Base-by-base conservation (phyloP, 1,140 invertebrate species). In the Streblospio benedicti region DNA sequence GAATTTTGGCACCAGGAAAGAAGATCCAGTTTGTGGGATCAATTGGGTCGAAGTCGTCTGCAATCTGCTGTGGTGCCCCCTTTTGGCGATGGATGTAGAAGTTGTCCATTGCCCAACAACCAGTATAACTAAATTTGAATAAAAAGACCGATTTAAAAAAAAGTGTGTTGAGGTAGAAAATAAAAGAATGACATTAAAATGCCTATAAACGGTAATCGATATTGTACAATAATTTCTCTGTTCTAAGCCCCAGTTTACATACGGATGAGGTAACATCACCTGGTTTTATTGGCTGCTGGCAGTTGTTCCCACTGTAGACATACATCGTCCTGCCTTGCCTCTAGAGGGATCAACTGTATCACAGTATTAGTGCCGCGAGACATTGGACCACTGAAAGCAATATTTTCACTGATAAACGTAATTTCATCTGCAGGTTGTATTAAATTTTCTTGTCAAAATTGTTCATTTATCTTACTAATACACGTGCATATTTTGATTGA, bases 41-140 rank as follows among this genome's bases (percentile, higher is more conserved):
- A 43, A 77, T 63, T 9, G 78, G 78, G 62, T 79, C 74, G 71
- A 79, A 78, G 45, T 69, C 65, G n/a, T 78, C 78, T 20, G 68
- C 57, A 4, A 79, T 27, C 18, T 56, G 20, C 4, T 51, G 53
- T 27, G 76, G 76, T n/a, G 67, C 54, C 44, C 76, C 43, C 12
- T 69, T 72, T 50, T 66, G 67, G 62, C 76, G 77, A 16, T 69
- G 70, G 35, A 79, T 67, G 3, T 77, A 44, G 16, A 79, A 67
- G 62, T 79, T 75, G 58, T 79, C 78, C 38, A 79, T 59, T 5
- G 68, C 77, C 75, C 76, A 77, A 59, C 78, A 79, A 2, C 69
- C 69, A 52, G 66, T 53, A 52, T 64, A 66, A 14, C 50, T 4
- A 57, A 53, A 2, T 54, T 60, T 3, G 18, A n/a, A n/a, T 31